phyloP scores from a whole-genome alignment of 2,888 invertebrate genomes.

The Ethmia dodecea region DNA sequence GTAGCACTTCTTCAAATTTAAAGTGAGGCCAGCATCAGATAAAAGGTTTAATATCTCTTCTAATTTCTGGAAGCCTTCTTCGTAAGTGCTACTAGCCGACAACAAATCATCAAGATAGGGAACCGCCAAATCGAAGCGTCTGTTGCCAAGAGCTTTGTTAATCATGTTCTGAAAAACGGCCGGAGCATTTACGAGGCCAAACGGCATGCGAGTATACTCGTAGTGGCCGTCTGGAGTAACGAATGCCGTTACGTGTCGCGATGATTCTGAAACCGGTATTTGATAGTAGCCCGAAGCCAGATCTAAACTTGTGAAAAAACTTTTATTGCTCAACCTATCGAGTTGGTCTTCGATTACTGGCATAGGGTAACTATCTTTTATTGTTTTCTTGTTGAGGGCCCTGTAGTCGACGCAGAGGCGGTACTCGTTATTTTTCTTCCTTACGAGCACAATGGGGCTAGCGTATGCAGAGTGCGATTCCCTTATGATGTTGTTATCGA shows the following conservation, averaged over 20 bases:
- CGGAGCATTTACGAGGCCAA: conserved; percentile 26
- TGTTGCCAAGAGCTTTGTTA: not conserved
- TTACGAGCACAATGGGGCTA: conserved; percentile 8
- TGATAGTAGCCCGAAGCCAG: conserved; percentile 30
- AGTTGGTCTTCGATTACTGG: conserved; percentile 31
- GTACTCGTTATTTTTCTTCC: conserved; percentile 15
- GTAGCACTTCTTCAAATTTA: conserved; percentile 12
- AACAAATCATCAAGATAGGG: conserved; percentile 12
- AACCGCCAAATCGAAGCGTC: conserved; percentile 3
- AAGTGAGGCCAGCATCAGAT: conserved; percentile 6
- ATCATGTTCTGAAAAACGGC: conserved; percentile 14
- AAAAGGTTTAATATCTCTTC: not conserved
- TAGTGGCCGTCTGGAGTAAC: conserved; percentile 31
- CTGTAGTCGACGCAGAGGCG: conserved; percentile 21
- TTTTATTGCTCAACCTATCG: conserved; percentile 22
- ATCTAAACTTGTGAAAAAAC: conserved; percentile 25
- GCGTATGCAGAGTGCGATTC: conserved; percentile 10
- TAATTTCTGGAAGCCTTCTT: conserved; percentile 5
- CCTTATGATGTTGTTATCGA: conserved; percentile 4
- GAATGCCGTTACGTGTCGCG: conserved; percentile 31
- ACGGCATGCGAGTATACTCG: conserved; percentile 24
- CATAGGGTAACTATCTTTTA: conserved; percentile 26
- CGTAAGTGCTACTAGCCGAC: conserved; percentile 1
- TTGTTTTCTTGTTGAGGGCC: conserved; percentile 15
- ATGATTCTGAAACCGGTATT: conserved; percentile 22